A percentile compares a stretch with the other conserved stretches of the same genome.
These are phyloP conservation scores for Cardiocondyla obscurior DNA, from an alignment of 1,140 invertebrate genomes.

Conservation along the genomic window DNA sequence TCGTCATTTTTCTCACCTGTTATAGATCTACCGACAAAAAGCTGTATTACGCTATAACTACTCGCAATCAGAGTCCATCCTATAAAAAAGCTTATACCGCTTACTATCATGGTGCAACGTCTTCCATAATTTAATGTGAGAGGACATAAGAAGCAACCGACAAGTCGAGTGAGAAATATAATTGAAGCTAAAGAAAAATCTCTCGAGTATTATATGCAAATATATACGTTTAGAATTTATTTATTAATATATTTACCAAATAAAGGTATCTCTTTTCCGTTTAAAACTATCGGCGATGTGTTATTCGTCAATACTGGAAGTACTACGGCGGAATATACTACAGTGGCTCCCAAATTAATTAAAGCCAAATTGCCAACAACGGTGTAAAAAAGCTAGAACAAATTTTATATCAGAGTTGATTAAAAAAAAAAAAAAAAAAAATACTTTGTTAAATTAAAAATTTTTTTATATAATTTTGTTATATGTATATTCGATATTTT, in stretches of 20 bases:
- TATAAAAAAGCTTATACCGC: conserved; percentile 77
- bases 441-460: not conserved
- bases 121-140: conserved; percentile 78
- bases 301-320: conserved; percentile 64
- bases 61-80: conserved; percentile 83
- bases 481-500: no score
- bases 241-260: not conserved
- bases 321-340: conserved; percentile 76
- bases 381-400: not conserved
- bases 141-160: conserved; percentile 53
- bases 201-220: not conserved
- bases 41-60: conserved; percentile 64
- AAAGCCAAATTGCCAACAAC: not conserved
- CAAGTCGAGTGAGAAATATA: conserved; percentile 35
- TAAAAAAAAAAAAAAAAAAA: no score
- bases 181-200: conserved; percentile 59
- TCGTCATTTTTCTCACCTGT: conserved; percentile 68
- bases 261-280: not conserved
- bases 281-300: conserved; percentile 18
- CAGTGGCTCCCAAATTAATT: conserved; percentile 69
- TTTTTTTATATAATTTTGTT: no score
- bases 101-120: conserved; percentile 78
- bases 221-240: not conserved
- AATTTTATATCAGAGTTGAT: no score
- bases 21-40: conserved; percentile 82